Conservation (phyloP, 2,113 vertebrate species). For the Austrofundulus limnaeus region DNA sequence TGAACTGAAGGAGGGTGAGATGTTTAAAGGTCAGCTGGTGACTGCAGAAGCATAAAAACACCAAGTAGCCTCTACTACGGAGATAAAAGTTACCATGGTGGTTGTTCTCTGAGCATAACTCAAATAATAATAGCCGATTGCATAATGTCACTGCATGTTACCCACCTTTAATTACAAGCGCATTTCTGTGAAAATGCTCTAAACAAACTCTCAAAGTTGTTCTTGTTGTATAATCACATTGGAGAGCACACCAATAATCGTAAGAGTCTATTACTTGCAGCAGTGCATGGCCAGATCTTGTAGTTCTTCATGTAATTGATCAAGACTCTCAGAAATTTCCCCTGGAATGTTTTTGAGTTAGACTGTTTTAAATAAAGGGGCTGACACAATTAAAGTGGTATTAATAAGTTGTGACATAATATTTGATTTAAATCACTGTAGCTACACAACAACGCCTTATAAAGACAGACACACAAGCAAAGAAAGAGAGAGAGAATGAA, state of each 20-base stretch:
- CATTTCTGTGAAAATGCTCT: constrained; percentile 11
- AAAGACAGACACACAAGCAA: neutral
- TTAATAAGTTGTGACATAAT: constrained; percentile 32
- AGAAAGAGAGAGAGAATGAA: neutral
- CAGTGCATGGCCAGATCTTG: constrained; percentile 1
- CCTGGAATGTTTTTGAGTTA: constrained; percentile 17
- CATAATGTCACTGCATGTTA: constrained; percentile 15
- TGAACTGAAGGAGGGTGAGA: neutral
- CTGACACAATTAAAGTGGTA: constrained; percentile 8
- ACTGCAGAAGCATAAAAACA: constrained; percentile 10
- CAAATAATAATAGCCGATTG: constrained; percentile 35
- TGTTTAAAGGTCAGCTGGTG: constrained; percentile 28
- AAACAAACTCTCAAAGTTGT: constrained; percentile 9
- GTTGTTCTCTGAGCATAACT: constrained; percentile 37
- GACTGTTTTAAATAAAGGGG: constrained; percentile 11
- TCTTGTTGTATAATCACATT: constrained; percentile 17
- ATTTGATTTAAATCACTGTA: constrained; percentile 17
- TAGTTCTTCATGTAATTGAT: constrained; percentile 30
- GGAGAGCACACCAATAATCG: constrained; percentile 31
- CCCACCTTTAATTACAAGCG: constrained; percentile 53
- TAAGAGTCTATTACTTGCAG: constrained; percentile 17
- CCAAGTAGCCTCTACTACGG: neutral
- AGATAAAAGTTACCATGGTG: constrained; percentile 37
- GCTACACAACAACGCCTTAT: constrained; percentile 1
- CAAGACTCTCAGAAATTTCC: constrained; percentile 14